Conservation (phyloP, 2,797 vertebrate species). For the Anomalospiza imberbis region DNA sequence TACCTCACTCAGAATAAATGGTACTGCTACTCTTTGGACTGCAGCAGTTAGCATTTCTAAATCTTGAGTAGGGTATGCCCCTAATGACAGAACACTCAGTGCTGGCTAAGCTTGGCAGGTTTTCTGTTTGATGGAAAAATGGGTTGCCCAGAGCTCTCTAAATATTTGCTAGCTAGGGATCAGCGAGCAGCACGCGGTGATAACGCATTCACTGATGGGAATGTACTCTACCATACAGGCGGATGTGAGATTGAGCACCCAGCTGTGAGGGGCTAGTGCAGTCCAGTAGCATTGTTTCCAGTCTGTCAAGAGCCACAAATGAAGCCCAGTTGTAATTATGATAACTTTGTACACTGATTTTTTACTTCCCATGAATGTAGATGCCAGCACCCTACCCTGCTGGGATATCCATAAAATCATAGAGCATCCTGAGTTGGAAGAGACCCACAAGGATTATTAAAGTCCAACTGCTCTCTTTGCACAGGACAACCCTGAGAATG, state of each 20-base stretch:
- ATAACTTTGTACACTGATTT: not conserved
- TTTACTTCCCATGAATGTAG: not conserved
- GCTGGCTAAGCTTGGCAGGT: not conserved
- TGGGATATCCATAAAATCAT: not conserved
- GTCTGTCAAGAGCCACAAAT: not conserved
- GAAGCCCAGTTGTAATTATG: not conserved
- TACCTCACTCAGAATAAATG: not conserved
- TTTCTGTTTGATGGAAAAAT: not conserved
- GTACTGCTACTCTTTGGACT: not conserved
- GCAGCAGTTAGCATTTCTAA: not conserved
- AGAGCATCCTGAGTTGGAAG: not conserved
- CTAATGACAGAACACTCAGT: not conserved
- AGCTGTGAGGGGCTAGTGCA: not conserved
- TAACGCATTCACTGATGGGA: not conserved
- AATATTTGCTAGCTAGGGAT: not conserved
- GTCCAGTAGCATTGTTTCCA: not conserved
- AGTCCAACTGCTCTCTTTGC: not conserved
- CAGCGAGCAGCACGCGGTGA: fast-evolving
- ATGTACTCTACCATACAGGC: fast-evolving
- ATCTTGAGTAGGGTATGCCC: not conserved
- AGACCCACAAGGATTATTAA: not conserved
- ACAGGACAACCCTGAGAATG: not conserved
- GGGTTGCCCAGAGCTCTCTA: not conserved
- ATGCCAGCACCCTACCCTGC: not conserved
- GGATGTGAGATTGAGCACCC: not conserved